Conservation (phyloP, 2,113 vertebrate species). For the Thamnophis sirtalis region DNA sequence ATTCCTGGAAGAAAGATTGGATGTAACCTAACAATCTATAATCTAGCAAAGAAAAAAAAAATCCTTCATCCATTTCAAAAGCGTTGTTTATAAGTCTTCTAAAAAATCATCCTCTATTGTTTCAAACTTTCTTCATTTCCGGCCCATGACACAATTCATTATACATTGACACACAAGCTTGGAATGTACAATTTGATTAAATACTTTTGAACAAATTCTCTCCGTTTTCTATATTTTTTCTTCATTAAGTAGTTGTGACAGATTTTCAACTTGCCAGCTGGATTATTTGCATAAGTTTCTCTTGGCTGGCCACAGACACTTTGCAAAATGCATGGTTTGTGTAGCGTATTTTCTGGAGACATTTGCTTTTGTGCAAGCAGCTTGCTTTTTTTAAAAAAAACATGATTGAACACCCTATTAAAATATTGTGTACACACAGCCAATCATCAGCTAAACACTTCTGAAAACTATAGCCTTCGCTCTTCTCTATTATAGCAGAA, state of each 20-base stretch:
- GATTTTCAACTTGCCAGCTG: constrained; percentile 23
- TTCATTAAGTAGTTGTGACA: neutral
- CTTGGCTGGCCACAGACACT: constrained; percentile 1
- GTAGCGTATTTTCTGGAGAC: accelerated
- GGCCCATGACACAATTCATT: neutral
- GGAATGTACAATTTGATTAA: neutral
- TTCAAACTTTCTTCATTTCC: neutral
- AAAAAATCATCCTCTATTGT: neutral
- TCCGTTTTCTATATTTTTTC: neutral
- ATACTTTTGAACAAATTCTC: neutral
- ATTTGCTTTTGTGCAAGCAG: neutral
- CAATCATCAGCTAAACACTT: accelerated
- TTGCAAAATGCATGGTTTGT: neutral
- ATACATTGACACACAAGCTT: neutral
- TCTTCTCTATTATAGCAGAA: neutral
- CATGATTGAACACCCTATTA: neutral
- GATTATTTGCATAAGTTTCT: constrained; percentile 14
- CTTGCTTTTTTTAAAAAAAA: neutral
- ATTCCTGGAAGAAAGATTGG: neutral
- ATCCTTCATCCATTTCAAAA: neutral
- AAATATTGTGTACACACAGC: neutral
- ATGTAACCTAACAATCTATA: neutral
- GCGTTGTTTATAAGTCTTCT: neutral
- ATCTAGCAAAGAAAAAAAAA: neutral
- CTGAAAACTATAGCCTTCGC: neutral